Percentiles rank a stretch among this genome's conserved stretches.
phyloP scores from a whole-genome alignment of 2,888 invertebrate genomes.

The Rambutsinella grinnellia region DNA sequence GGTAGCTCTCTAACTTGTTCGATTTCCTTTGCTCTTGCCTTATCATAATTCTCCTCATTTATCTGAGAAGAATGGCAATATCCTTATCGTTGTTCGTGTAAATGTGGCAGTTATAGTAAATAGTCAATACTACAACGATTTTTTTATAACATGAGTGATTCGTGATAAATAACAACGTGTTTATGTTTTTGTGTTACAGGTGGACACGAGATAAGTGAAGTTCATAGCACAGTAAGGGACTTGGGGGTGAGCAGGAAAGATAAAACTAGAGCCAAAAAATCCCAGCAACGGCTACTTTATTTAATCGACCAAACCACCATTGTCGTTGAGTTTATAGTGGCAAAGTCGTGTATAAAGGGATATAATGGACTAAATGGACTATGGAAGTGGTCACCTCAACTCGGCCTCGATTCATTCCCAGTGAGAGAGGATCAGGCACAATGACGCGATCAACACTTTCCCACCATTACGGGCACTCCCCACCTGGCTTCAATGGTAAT shows the following conservation, averaged over 20 bases:
- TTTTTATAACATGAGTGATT: background rate
- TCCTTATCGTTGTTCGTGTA: too few species aligned
- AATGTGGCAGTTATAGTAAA: background rate
- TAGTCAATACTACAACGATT: background rate
- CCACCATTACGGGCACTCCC: conserved; percentile 14
- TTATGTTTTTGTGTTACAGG: conserved; percentile 2
- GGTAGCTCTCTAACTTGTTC: background rate
- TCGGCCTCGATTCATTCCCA: conserved; percentile 56
- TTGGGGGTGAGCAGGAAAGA: background rate
- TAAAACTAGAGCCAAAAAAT: background rate
- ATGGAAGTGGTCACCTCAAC: conserved; percentile 50
- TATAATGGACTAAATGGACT: background rate
- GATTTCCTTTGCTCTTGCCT: background rate
- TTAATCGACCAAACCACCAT: background rate
- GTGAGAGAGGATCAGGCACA: conserved; percentile 36
- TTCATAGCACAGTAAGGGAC: background rate
- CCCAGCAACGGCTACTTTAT: background rate
- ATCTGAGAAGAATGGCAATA: background rate
- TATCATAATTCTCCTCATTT: background rate
- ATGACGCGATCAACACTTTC: conserved; percentile 51
- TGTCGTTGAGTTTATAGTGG: background rate
- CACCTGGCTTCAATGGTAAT: conserved; percentile 20
- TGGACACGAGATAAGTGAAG: background rate
- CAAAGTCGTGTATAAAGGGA: background rate
- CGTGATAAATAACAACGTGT: background rate